These are phyloP conservation scores for Mastacembelus armatus DNA, from an alignment of 2,797 vertebrate species.

Conservation along the genomic window DNA sequence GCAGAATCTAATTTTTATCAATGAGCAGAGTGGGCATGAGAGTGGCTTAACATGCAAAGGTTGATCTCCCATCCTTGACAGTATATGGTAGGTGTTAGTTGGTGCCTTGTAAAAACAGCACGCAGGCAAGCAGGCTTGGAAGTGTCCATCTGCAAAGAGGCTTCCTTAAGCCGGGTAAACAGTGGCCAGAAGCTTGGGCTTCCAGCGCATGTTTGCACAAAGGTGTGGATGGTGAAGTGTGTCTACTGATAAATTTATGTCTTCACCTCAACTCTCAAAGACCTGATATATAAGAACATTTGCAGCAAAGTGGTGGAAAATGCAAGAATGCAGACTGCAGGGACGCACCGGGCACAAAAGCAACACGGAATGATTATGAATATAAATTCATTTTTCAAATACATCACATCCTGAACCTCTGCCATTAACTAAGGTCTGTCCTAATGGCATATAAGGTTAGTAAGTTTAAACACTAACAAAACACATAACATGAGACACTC, in stretches of 20 bases:
- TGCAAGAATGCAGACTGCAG: background rate
- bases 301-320: background rate
- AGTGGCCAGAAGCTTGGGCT: slow-evolving; percentile 39
- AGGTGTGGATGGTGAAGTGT: slow-evolving; percentile 38
- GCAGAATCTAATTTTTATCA: slow-evolving; percentile 96
- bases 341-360: background rate
- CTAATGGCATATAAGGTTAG: too few species aligned
- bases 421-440: too few species aligned
- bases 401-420: background rate
- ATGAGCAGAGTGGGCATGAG: slow-evolving; percentile 83
- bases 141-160: slow-evolving; percentile 54
- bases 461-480: too few species aligned
- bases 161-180: slow-evolving; percentile 54
- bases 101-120: slow-evolving; percentile 51
- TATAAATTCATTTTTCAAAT: background rate
- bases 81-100: slow-evolving; percentile 44
- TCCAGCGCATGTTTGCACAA: slow-evolving; percentile 33
- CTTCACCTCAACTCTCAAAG: slow-evolving; percentile 16
- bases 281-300: background rate
- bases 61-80: slow-evolving; percentile 63
- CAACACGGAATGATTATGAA: background rate
- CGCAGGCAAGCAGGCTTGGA: slow-evolving; percentile 27
- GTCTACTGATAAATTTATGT: slow-evolving; percentile 27
- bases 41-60: slow-evolving; percentile 67
- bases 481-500: too few species aligned